Percentiles rank a stretch among this genome's conserved stretches.
phyloP scores from a whole-genome alignment of 2,113 vertebrate genomes.

The Poeciliopsis retropinna region DNA sequence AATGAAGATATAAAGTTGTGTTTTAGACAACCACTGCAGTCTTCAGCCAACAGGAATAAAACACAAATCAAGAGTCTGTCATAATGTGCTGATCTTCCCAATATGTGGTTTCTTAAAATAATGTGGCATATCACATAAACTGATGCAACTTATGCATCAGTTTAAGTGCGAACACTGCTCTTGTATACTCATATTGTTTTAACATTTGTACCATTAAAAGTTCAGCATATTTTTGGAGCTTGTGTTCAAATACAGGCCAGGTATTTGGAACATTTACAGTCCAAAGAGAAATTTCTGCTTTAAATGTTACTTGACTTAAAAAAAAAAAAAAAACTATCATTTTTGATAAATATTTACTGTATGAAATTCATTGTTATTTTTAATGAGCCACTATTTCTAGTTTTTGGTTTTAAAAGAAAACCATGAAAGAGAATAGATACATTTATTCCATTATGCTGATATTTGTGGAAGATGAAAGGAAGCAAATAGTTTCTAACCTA shows the following conservation, averaged over 20 bases:
- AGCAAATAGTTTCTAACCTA: too few relatives aligned
- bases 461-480: too few relatives aligned
- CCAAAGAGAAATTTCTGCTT: not conserved
- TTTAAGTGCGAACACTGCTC: not conserved
- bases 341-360: too few relatives aligned
- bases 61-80: conserved; percentile 36
- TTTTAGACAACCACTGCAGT: conserved; percentile 6
- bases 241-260: too few relatives aligned
- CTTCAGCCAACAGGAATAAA: not conserved
- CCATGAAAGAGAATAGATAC: not conserved
- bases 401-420: not conserved
- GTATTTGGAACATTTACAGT: too few relatives aligned
- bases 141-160: not conserved
- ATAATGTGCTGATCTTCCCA: conserved; percentile 37
- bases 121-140: conserved; percentile 39
- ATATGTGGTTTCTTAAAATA: conserved; percentile 48
- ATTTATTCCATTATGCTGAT: too few relatives aligned
- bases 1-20: conserved; percentile 25
- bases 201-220: too few relatives aligned
- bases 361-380: not conserved
- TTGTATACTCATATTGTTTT: too few relatives aligned
- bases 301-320: not conserved
- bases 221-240: too few relatives aligned
- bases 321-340: too few relatives aligned
- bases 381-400: not conserved